Evolutionary conservation across 2,113 vertebrate genomes (phyloP).

Genomic region (Jaculus jaculus): DNA sequence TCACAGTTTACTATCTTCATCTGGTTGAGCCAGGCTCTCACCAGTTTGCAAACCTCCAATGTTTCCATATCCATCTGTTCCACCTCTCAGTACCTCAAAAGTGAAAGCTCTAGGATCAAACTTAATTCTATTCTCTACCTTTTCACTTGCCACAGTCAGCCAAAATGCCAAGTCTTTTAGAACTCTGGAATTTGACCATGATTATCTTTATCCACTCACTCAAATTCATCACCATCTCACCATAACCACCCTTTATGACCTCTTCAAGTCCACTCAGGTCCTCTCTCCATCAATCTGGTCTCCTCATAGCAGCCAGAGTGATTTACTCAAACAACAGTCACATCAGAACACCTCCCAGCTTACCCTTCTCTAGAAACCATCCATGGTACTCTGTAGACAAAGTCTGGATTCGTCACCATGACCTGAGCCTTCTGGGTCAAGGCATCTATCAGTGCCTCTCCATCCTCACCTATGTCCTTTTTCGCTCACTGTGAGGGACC

Average conservation of each 20-base stretch:
- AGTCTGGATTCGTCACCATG: background rate
- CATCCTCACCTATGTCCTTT: background rate
- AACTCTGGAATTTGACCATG: background rate
- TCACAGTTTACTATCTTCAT: background rate
- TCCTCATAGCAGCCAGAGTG: background rate
- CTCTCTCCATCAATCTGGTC: background rate
- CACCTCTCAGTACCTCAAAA: background rate
- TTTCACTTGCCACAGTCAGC: background rate
- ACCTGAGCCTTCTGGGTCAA: background rate
- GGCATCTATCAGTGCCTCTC: background rate
- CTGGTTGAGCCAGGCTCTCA: background rate
- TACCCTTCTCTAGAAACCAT: background rate
- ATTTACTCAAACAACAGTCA: background rate
- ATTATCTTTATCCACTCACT: background rate
- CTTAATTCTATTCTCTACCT: background rate
- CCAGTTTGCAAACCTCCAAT: rapidly evolving
- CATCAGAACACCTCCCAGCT: background rate
- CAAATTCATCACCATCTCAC: background rate
- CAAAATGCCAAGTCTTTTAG: background rate
- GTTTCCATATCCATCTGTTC: background rate
- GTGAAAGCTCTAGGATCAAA: background rate
- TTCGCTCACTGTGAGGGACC: background rate
- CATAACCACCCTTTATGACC: background rate
- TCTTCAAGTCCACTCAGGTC: background rate
- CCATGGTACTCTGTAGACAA: background rate